phyloP scores from a whole-genome alignment of 1,140 invertebrate genomes.

The Neodiprion lecontei region DNA sequence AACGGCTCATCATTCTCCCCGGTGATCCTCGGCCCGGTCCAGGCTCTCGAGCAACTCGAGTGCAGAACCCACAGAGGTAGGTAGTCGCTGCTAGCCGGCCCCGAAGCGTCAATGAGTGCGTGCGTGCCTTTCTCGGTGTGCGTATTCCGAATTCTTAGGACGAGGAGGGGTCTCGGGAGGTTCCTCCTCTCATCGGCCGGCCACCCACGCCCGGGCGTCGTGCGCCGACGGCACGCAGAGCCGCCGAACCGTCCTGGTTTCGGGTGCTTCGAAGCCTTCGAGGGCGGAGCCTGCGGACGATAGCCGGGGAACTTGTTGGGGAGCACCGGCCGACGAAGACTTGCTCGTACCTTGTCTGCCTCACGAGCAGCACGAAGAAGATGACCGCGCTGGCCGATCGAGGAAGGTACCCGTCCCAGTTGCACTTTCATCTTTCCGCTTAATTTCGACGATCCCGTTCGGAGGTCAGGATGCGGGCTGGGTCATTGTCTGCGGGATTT shows the following conservation, averaged over 20 bases:
- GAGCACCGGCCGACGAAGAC: too few relatives aligned
- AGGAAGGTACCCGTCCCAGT: too few relatives aligned
- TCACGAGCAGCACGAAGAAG: neutral
- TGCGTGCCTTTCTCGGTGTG: neutral
- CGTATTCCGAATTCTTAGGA: constrained; percentile 4
- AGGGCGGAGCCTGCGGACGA: neutral
- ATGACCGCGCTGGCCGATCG: neutral
- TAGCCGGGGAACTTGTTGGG: neutral
- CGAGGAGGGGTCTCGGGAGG: constrained; percentile 44
- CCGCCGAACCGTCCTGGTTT: constrained; percentile 9
- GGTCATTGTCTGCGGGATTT: too few relatives aligned
- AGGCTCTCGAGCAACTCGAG: constrained; percentile 3
- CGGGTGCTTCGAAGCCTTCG: neutral
- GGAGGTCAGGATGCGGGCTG: too few relatives aligned
- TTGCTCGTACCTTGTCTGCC: neutral
- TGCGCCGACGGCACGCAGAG: constrained; percentile 28
- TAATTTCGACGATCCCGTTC: too few relatives aligned
- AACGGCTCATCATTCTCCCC: constrained; percentile 52
- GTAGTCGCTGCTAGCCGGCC: neutral
- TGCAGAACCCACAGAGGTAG: neutral
- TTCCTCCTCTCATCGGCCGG: constrained; percentile 51
- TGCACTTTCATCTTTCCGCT: too few relatives aligned
- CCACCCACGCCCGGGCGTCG: constrained; percentile 41
- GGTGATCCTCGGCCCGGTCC: constrained; percentile 13
- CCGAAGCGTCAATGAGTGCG: neutral